Evolutionary conservation across 2,113 vertebrate species (phyloP), one percentile per base, ranked within the genome.

Genomic region (Hystrix brachyura): DNA sequence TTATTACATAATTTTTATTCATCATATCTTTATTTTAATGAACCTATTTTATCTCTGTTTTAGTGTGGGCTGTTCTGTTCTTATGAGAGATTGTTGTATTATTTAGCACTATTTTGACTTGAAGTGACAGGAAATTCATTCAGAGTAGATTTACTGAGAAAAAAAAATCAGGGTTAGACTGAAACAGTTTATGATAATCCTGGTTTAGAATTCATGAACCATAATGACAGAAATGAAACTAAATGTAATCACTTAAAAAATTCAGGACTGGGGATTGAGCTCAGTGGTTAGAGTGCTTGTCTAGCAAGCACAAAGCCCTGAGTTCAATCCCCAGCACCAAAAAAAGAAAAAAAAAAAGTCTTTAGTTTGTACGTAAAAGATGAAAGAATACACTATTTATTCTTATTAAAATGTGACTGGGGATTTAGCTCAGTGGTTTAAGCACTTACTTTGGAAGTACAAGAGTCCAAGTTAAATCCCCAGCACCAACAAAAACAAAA

Each of bases 31-130:
- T 90, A 82, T 87, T 90, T 78, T 90, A 90, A 86, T 62, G 53
- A 53, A 64, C 17, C 13, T 59, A 12, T 71, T 76, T 90, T 90
- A 94, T 76, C 71, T 92, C 48, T 88, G 34, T 48, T 88, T 82
- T 84, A 92, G 69, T 90, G 27, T 92, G 32, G 86, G 18, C 43
- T 78, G 0, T 69, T 60, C 59, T 86, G 48, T 74, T 53, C 51
- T 78, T 71, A 76, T 69, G 25, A 71, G 64, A 65, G 5, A 9
- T 38, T 59, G 72, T 23, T 74, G 59, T 87, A 59, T 57, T 64
- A 92, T 85, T 94, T 69, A 95, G 48, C 21, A 69, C 48, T 93
- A 62, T 64, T 72, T 95, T 84, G 69, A 57, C 48, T 95, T 93
- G 62, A 95, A 93, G 48, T 48, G 69, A 95, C 67, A 92, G 57